A percentile compares a stretch with the other conserved stretches of the same genome.
Evolutionary conservation across 2,888 invertebrate species (phyloP).

Genomic region (Chymomyza caudatula): DNA sequence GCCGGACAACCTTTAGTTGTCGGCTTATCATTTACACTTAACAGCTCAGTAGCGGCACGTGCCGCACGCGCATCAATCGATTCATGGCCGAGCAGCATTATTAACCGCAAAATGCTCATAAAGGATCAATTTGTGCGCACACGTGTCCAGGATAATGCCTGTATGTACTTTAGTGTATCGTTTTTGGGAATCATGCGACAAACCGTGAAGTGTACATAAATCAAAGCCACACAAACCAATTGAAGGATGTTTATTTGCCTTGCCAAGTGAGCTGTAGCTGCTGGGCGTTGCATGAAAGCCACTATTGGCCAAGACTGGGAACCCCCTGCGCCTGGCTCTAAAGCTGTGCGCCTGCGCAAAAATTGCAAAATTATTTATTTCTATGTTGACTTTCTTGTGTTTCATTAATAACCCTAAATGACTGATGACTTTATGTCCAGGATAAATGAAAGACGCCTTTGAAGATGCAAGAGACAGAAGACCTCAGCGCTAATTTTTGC

Average conservation of each 20-base stretch:
- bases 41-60: slow-evolving; percentile 72
- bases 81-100: slow-evolving; percentile 46
- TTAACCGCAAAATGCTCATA: slow-evolving; percentile 74
- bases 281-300: neutral
- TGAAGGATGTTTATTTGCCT: neutral
- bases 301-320: too few relatives aligned
- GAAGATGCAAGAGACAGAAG: too few relatives aligned
- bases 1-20: slow-evolving; percentile 3
- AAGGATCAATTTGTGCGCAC: slow-evolving; percentile 71
- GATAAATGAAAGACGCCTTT: neutral
- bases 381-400: neutral
- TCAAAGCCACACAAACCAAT: slow-evolving; percentile 35
- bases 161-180: neutral
- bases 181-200: slow-evolving; percentile 29
- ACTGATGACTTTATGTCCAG: neutral
- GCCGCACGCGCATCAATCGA: slow-evolving; percentile 44
- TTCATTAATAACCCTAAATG: neutral
- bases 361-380: neutral
- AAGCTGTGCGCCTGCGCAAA: neutral
- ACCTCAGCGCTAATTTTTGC: too few relatives aligned
- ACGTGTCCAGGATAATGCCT: slow-evolving; percentile 64
- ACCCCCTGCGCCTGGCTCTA: neutral
- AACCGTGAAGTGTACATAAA: slow-evolving; percentile 62
- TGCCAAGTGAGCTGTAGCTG: neutral
- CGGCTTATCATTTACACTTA: slow-evolving; percentile 73